Conservation (phyloP, 30 jellyfish, hydroid and myxozoan species). For the Chironex yamaguchii region DNA sequence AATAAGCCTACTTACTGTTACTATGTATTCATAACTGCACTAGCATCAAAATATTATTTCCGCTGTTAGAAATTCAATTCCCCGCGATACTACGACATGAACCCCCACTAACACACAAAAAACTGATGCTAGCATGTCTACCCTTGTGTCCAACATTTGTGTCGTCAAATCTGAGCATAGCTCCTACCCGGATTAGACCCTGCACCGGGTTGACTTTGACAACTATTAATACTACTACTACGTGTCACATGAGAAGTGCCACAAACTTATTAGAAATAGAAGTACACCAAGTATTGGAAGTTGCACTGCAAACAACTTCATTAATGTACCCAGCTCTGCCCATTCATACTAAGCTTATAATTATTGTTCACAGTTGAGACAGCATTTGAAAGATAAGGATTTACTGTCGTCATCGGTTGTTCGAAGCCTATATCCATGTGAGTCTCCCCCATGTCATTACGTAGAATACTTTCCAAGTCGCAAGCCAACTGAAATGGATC, state of each 20-base stretch:
- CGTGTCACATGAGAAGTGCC: no score
- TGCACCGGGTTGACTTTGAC: no score
- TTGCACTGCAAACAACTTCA: no score
- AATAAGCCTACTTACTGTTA: neutral
- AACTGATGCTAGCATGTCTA: no score
- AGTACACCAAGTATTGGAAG: no score
- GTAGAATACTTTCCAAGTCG: slow-evolving; percentile 86
- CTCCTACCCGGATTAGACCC: no score
- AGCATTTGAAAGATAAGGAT: slow-evolving; percentile 1
- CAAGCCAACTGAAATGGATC: slow-evolving; percentile 93
- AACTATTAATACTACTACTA: no score
- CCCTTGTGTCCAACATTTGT: no score
- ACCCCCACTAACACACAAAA: neutral
- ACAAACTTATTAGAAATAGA: no score
- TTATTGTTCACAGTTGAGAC: slow-evolving; percentile 47
- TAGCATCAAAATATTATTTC: neutral
- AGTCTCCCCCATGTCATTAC: slow-evolving; percentile 93
- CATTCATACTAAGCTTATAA: slow-evolving; percentile 60
- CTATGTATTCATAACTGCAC: neutral
- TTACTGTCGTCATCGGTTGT: neutral
- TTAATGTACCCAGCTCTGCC: slow-evolving; percentile 90
- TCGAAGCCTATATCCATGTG: slow-evolving; percentile 64
- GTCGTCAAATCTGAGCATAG: no score
- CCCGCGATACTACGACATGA: neutral
- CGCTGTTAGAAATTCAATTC: neutral